Base-by-base conservation (phyloP, 1,140 invertebrate genomes). In the Pantala flavescens region DNA sequence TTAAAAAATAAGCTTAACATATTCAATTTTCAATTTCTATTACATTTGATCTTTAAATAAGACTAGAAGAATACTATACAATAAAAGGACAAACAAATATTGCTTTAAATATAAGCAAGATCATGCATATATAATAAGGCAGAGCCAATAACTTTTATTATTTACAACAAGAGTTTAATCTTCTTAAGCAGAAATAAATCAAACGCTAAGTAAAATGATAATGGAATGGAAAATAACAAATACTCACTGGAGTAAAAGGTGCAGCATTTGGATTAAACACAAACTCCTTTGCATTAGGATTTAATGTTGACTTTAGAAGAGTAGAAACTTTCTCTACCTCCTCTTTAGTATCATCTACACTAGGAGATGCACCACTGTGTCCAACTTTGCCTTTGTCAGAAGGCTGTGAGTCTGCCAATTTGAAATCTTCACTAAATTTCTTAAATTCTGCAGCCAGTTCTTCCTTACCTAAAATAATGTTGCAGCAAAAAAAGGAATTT, bases 271-370 rank as follows among this genome's bases (percentile, higher is more conserved):
- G 93, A 86, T 95, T 95, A 72, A 89, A 84, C 19, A 86, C 84
- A 84, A 94, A 95, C 84, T 94, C 92, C 83, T 95, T 95, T 23
- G 93, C 93, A 81, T 95, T 91, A 42, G 93, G 93, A 86, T 95
- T 95, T 43, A 95, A 84, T 0, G 88, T 93, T 23, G 91, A 94
- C 80, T 91, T 92, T 79, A 92, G 91, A 28, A 90, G 83, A 23
- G 88, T 86, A 71, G 83, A 85, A 63, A 87, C 85, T 78, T 90
- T 90, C 28, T 90, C 89, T 28, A 78, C 77, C 11, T 79, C 78
- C 5, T 75, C 77, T 23, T 70, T 73, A 36, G 78, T 78, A 74
- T 72, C 73, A n/a, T 76, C 43, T 36, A 36, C 28, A 36, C 28
- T 36, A 36, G 28, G 28, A 23, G 24, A 23, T 63, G 49, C 49